Percentiles rank a stretch among this genome's conserved stretches.
phyloP scores from a whole-genome alignment of 2,888 invertebrate species.

The Parnassius glacialis region DNA sequence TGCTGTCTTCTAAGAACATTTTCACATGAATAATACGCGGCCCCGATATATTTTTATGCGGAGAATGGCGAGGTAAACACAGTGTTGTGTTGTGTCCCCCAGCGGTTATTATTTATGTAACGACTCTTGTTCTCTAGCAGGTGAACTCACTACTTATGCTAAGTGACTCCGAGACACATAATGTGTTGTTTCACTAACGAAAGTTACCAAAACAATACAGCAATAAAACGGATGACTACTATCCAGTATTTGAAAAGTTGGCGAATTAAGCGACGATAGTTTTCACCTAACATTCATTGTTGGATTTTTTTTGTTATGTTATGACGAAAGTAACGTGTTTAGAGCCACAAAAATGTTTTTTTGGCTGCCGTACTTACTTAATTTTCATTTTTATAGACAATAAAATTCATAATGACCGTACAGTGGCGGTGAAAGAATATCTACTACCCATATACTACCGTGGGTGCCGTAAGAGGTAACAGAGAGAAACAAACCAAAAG shows the following conservation, averaged over 20 bases:
- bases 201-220: constrained; percentile 22
- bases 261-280: constrained; percentile 17
- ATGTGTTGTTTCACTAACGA: constrained; percentile 28
- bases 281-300: constrained; percentile 22
- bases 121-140: constrained; percentile 72
- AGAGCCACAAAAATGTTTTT: constrained; percentile 14
- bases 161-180: constrained; percentile 48
- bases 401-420: background rate
- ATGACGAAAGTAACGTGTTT: constrained; percentile 5
- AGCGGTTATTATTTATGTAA: constrained; percentile 74
- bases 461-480: no score
- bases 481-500: no score
- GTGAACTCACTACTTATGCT: constrained; percentile 69
- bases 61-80: constrained; percentile 62
- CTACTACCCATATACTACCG: no score
- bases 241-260: constrained; percentile 8
- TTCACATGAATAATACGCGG: constrained; percentile 44
- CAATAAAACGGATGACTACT: constrained; percentile 18
- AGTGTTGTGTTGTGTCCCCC: constrained; percentile 55
- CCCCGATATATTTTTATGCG: constrained; percentile 50
- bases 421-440: no score
- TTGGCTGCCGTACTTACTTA: constrained; percentile 8
- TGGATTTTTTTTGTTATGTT: constrained; percentile 10
- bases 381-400: constrained; percentile 17
- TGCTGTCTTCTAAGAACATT: constrained; percentile 23